Evolutionary conservation across 1,140 invertebrate species (phyloP).

Genomic region (Euura lappo): DNA sequence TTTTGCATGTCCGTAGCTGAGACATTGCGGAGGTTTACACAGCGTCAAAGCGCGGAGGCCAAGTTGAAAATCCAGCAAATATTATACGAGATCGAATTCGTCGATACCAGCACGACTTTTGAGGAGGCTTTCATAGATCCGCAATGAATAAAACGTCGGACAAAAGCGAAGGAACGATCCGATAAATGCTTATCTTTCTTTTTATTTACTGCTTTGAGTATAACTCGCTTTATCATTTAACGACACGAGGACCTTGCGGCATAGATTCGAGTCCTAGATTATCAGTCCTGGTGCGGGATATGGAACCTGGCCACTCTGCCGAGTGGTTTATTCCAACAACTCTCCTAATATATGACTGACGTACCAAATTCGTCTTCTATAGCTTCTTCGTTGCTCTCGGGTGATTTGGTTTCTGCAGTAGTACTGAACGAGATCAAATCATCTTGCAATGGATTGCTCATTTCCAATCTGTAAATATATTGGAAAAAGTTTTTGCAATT

Average conservation of each 20-base stretch:
- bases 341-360: slow-evolving; percentile 23
- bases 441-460: slow-evolving; percentile 58
- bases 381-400: slow-evolving; percentile 28
- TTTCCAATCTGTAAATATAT: slow-evolving; percentile 52
- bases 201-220: neutral
- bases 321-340: neutral
- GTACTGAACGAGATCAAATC: slow-evolving; percentile 55
- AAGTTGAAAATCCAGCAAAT: slow-evolving; percentile 24
- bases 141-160: neutral
- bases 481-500: neutral
- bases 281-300: too few relatives aligned
- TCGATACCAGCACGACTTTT: neutral
- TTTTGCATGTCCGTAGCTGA: slow-evolving; percentile 23
- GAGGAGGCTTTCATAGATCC: slow-evolving; percentile 6
- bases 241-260: too few relatives aligned
- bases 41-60: slow-evolving; percentile 20
- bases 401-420: slow-evolving; percentile 34
- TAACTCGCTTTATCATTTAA: too few relatives aligned
- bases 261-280: too few relatives aligned
- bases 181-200: neutral
- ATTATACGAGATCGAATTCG: slow-evolving; percentile 21
- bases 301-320: neutral
- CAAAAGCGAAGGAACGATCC: neutral
- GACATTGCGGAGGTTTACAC: slow-evolving; percentile 18
- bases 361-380: slow-evolving; percentile 48